phyloP scores from a whole-genome alignment of 1,140 invertebrate species.

The Teleogryllus occipitalis region DNA sequence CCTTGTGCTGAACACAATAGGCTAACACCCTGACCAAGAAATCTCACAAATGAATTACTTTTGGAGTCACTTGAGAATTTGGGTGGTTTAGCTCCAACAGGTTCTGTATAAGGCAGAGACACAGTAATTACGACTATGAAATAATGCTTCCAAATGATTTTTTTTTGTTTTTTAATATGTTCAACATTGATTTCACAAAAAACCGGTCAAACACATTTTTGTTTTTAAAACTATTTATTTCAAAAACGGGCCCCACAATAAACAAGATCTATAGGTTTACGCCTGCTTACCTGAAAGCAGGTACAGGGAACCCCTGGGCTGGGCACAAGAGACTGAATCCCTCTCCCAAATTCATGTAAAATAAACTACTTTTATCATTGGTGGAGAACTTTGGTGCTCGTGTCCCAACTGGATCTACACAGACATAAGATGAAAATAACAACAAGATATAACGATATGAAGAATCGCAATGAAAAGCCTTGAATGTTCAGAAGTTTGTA shows the following conservation, averaged over 20 bases:
- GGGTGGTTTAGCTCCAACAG: slow-evolving; percentile 61
- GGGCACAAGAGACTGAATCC: slow-evolving; percentile 57
- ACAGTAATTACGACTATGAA: no score
- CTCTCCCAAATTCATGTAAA: slow-evolving; percentile 41
- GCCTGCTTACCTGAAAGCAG: slow-evolving; percentile 21
- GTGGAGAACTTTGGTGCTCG: slow-evolving; percentile 33
- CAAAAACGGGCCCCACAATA: no score
- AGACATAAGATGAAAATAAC: no score
- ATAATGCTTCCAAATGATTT: no score
- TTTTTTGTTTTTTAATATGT: no score
- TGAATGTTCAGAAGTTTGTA: no score
- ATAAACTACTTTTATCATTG: slow-evolving; percentile 54
- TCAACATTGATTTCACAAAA: no score
- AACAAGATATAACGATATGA: no score
- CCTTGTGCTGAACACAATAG: slow-evolving; percentile 64
- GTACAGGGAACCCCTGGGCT: slow-evolving; percentile 58
- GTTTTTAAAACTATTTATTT: no score
- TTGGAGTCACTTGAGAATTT: slow-evolving; percentile 57
- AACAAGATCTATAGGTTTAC: neutral
- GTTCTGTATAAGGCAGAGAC: slow-evolving; percentile 45
- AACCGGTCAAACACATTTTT: no score
- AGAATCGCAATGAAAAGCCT: no score
- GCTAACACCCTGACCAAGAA: slow-evolving; percentile 41
- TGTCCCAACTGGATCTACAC: slow-evolving; percentile 33
- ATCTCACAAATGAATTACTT: slow-evolving; percentile 26